Percentiles rank a stretch among this genome's conserved stretches.
Conservation (phyloP, 1,140 invertebrate genomes). For the Phymorhynchus buccinoides region DNA sequence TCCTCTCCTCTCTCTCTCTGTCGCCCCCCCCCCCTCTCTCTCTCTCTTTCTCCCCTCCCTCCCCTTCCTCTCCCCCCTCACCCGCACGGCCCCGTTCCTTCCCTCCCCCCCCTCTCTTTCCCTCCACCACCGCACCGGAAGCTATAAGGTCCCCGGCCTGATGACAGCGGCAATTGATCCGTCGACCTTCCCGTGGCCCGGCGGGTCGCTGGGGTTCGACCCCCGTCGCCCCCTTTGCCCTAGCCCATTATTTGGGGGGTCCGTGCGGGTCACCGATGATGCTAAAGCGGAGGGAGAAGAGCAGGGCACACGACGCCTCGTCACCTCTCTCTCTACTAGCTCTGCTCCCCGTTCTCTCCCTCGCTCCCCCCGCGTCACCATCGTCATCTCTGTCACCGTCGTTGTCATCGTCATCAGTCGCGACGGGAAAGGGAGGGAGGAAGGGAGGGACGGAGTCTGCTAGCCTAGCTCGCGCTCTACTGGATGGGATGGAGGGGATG, state of each 20-base stretch:
- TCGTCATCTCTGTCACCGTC: not conserved
- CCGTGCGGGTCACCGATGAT: not conserved
- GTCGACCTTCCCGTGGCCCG: not conserved
- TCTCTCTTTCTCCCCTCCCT: not conserved
- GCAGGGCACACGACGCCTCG: not conserved
- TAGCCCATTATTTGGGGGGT: slow-evolving; percentile 11
- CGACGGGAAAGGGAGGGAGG: too few relatives aligned
- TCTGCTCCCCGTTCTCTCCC: too few relatives aligned
- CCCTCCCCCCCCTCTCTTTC: not conserved
- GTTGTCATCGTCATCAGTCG: too few relatives aligned
- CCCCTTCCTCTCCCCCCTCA: not conserved
- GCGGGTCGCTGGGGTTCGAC: not conserved
- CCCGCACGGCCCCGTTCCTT: not conserved
- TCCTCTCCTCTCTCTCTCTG: not conserved
- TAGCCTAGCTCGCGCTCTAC: too few relatives aligned
- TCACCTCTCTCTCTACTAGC: too few relatives aligned
- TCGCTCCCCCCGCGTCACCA: not conserved
- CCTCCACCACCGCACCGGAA: not conserved
- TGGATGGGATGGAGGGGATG: too few relatives aligned
- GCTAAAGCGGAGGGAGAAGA: not conserved
- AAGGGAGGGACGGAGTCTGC: too few relatives aligned
- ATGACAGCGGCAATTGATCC: slow-evolving; percentile 24
- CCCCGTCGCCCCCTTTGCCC: slow-evolving; percentile 21
- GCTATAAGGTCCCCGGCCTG: slow-evolving; percentile 2
- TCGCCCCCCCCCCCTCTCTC: not conserved